Evolutionary conservation across 1,140 invertebrate genomes (phyloP).

Genomic region (Drosophila varians): DNA sequence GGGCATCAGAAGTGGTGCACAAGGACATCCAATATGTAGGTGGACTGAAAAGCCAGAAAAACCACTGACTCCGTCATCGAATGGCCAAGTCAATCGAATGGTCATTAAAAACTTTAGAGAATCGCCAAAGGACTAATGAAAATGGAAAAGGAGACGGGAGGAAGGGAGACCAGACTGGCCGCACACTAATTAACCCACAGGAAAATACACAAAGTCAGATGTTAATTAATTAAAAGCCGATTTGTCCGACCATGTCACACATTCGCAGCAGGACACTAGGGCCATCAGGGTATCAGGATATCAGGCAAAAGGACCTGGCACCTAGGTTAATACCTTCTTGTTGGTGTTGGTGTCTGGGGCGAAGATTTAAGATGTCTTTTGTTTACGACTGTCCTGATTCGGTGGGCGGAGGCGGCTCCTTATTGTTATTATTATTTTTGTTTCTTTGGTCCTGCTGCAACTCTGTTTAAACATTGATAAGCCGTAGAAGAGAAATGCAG

Average conservation of each 20-base stretch:
- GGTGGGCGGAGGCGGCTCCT: neutral
- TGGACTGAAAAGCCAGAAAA: neutral
- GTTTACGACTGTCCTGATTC: conserved; percentile 7
- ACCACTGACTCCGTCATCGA: neutral
- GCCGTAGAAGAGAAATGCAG: conserved; percentile 9
- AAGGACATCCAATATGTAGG: neutral
- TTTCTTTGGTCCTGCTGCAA: conserved; percentile 23
- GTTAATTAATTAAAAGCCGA: conserved; percentile 66
- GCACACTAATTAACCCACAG: conserved; percentile 51
- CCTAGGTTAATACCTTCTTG: neutral
- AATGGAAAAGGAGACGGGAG: neutral
- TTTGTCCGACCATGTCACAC: conserved; percentile 15
- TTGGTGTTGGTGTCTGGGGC: neutral
- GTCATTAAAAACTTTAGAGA: neutral
- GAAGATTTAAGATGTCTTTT: neutral
- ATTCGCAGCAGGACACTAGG: neutral
- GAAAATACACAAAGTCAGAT: conserved; percentile 41
- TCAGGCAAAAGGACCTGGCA: neutral
- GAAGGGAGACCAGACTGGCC: neutral
- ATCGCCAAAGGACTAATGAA: conserved; percentile 8
- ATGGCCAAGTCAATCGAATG: conserved; percentile 5
- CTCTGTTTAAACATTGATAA: conserved; percentile 77
- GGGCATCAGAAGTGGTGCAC: neutral
- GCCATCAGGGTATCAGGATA: neutral
- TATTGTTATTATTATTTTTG: neutral